These are phyloP conservation scores for Pachypeltis micranthus DNA, from an alignment of 1,140 invertebrate species.

Conservation along the genomic window DNA sequence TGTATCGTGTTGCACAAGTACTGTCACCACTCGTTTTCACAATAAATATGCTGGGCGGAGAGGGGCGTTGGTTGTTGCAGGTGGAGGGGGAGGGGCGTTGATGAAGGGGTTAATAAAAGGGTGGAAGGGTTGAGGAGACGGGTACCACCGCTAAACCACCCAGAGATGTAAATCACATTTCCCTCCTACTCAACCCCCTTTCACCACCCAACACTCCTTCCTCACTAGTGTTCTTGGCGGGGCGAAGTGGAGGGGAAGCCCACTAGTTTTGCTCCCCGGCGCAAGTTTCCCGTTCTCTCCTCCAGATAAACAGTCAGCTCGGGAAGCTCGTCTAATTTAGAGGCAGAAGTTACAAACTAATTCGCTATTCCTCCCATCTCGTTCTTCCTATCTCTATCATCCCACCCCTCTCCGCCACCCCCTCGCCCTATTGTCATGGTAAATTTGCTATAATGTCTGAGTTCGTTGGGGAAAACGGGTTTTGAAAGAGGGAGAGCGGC, in stretches of 20 bases:
- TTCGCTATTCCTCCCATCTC: constrained; percentile 8
- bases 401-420: neutral
- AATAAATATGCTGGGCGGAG: no score
- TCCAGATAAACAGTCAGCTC: constrained; percentile 12
- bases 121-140: no score
- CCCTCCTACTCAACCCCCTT: neutral
- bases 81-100: neutral
- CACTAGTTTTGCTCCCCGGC: constrained; percentile 2
- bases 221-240: neutral
- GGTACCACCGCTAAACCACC: neutral
- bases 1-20: no score
- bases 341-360: constrained; percentile 14
- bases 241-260: neutral
- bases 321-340: constrained; percentile 13
- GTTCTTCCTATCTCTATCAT: no score
- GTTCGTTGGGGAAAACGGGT: neutral
- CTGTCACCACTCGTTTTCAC: no score
- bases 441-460: constrained; percentile 18
- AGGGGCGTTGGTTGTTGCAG: no score
- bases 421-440: constrained; percentile 13
- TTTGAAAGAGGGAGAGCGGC: neutral
- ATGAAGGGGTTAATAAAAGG: no score
- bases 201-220: no score
- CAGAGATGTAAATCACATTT: constrained; percentile 9
- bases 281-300: neutral